phyloP scores from a whole-genome alignment of 2,797 vertebrate species.

The Eospalax fontanierii region DNA sequence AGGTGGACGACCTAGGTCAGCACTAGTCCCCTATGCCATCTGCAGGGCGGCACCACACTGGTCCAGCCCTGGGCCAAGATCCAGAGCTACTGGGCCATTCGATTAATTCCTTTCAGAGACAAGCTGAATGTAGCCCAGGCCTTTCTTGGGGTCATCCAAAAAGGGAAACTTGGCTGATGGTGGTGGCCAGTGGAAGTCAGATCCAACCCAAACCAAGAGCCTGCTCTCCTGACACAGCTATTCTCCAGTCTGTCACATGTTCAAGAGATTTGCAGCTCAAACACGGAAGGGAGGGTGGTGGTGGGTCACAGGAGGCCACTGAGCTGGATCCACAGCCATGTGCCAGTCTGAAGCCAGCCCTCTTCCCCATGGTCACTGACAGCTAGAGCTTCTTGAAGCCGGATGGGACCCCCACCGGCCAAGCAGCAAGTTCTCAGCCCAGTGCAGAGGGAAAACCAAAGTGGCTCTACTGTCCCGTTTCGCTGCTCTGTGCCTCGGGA shows the following conservation, averaged over 20 bases:
- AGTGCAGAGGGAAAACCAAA: constrained; percentile 78
- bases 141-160: constrained; percentile 41
- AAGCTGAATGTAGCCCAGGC: not conserved
- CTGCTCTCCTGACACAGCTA: constrained; percentile 30
- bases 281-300: constrained; percentile 24
- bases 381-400: constrained; percentile 55
- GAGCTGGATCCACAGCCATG: not conserved
- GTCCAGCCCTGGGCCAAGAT: constrained; percentile 53
- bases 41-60: constrained; percentile 66
- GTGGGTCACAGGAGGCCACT: constrained; percentile 50
- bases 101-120: constrained; percentile 63
- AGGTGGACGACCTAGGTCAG: not conserved
- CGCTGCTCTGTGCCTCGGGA: constrained; percentile 86
- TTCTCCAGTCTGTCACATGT: constrained; percentile 26
- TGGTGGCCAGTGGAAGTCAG: not conserved
- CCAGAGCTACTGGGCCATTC: constrained; percentile 53
- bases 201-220: constrained; percentile 64
- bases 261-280: constrained; percentile 45
- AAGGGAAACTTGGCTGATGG: constrained; percentile 7
- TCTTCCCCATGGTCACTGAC: constrained; percentile 69
- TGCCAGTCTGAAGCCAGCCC: constrained; percentile 65
- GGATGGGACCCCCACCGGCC: not conserved
- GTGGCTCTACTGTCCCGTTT: constrained; percentile 72
- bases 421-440: constrained; percentile 71
- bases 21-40: constrained; percentile 25